A percentile compares a stretch with the other conserved stretches of the same genome.
Conservation (phyloP, 1,140 invertebrate species). For the Anastatus disparis region DNA sequence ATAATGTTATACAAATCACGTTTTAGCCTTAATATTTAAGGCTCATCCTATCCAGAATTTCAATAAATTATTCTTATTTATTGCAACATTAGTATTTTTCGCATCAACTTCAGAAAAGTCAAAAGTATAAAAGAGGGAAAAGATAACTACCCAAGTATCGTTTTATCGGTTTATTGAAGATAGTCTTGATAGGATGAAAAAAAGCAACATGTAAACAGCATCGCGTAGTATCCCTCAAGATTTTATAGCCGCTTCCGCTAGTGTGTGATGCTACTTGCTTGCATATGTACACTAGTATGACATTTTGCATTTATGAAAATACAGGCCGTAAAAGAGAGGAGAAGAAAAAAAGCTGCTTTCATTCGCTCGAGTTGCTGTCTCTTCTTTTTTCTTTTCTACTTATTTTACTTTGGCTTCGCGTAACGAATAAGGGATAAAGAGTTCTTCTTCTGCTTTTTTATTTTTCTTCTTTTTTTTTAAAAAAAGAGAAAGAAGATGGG, state of each 20-base stretch:
- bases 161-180: constrained; percentile 48
- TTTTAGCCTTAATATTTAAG: too few relatives aligned
- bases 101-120: constrained; percentile 48
- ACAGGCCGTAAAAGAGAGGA: constrained; percentile 44
- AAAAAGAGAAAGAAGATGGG: neutral
- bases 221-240: constrained; percentile 17
- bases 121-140: constrained; percentile 26
- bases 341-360: constrained; percentile 28
- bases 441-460: too few relatives aligned
- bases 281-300: constrained; percentile 21
- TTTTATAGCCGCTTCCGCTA: constrained; percentile 19
- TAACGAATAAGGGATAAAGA: constrained; percentile 28
- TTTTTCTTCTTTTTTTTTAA: too few relatives aligned
- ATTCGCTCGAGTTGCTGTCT: neutral
- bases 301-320: constrained; percentile 49
- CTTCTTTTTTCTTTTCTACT: neutral
- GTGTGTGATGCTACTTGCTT: neutral
- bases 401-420: neutral
- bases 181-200: constrained; percentile 42
- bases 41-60: too few relatives aligned
- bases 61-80: too few relatives aligned
- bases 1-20: too few relatives aligned
- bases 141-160: constrained; percentile 44
- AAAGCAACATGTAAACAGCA: too few relatives aligned
- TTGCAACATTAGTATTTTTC: too few relatives aligned